A percentile compares a stretch with the other conserved stretches of the same genome.
These are phyloP conservation scores for Tetranychus urticae DNA, from an alignment of 1,140 invertebrate species.

Conservation along the genomic window DNA sequence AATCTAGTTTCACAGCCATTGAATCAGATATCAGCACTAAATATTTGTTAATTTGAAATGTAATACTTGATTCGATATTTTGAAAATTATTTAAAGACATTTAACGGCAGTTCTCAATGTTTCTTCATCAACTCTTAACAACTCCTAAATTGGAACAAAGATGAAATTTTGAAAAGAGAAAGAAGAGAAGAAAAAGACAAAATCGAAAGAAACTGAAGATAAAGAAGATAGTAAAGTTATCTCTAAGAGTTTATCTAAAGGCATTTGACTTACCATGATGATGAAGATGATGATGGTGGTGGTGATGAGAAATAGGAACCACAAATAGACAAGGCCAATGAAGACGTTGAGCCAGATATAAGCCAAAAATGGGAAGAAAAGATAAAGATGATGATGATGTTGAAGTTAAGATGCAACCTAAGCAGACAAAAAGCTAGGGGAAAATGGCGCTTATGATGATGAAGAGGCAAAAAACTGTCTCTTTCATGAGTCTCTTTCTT, in stretches of 20 bases:
- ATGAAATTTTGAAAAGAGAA: background rate
- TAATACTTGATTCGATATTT: too few relatives aligned
- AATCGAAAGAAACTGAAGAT: too few relatives aligned
- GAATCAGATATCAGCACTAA: too few relatives aligned
- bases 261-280: too few relatives aligned
- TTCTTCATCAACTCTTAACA: background rate
- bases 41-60: too few relatives aligned
- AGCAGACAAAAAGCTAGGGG: background rate
- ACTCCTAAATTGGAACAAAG: background rate
- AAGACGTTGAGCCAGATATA: background rate
- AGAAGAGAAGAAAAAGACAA: background rate
- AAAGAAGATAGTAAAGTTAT: background rate
- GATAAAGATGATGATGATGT: background rate
- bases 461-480: background rate
- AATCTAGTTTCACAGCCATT: too few relatives aligned
- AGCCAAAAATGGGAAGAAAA: background rate
- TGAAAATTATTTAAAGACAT: too few relatives aligned
- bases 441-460: too few relatives aligned
- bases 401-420: background rate
- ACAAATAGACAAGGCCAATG: background rate
- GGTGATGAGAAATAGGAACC: too few relatives aligned
- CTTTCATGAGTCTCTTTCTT: background rate
- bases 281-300: too few relatives aligned
- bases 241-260: too few relatives aligned
- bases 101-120: background rate